Percentiles rank a stretch among this genome's conserved stretches.
Evolutionary conservation across 2,888 invertebrate species (phyloP).

Genomic region (Apamea sordens): DNA sequence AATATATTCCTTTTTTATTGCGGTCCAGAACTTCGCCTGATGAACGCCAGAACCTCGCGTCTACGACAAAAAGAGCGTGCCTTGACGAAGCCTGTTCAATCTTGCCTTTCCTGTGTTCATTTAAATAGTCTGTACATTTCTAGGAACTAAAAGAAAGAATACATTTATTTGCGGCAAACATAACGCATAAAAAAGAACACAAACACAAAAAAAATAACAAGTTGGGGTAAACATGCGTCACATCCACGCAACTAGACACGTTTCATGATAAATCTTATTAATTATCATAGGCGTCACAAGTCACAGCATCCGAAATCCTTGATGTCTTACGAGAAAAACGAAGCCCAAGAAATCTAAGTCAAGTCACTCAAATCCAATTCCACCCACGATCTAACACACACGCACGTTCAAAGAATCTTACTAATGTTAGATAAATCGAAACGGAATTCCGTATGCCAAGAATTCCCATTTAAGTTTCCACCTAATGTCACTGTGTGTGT

Average conservation of each 20-base stretch:
- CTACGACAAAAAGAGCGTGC: background rate
- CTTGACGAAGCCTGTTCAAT: background rate
- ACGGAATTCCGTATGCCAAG: slow-evolving; percentile 49
- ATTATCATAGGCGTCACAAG: background rate
- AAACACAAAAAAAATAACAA: too few species aligned
- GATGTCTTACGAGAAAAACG: slow-evolving; percentile 19
- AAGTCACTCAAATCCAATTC: slow-evolving; percentile 13
- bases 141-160: background rate
- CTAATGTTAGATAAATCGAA: slow-evolving; percentile 42
- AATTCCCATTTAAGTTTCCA: slow-evolving; percentile 39
- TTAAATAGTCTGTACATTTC: background rate
- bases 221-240: too few species aligned
- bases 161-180: too few species aligned
- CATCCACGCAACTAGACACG: too few species aligned
- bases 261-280: background rate
- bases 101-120: background rate
- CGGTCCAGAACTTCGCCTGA: background rate
- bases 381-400: background rate
- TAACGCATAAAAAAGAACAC: too few species aligned
- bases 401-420: slow-evolving; percentile 44
- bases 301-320: slow-evolving; percentile 27
- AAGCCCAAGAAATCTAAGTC: slow-evolving; percentile 9
- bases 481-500: slow-evolving; percentile 21
- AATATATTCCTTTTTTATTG: background rate
- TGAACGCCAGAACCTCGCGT: background rate